Base-by-base conservation (phyloP, 2,888 invertebrate species). In the Bugulina stolonifera region DNA sequence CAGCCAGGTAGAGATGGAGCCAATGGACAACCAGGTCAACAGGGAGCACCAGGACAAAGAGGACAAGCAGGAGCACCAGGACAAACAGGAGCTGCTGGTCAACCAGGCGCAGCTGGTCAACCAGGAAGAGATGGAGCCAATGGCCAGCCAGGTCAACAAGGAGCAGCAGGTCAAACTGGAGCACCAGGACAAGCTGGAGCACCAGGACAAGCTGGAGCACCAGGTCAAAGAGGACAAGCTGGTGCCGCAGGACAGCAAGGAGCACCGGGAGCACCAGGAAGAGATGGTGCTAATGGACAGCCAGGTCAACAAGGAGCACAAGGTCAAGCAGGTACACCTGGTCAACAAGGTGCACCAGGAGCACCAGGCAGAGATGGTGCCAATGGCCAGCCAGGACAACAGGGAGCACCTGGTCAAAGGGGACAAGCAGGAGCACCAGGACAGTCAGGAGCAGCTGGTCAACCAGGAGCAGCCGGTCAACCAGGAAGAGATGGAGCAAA, bases 1-100 rank as follows among this genome's bases (percentile, higher is more conserved):
- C 34, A 43, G 1, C 69, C 64, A 64, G 64, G 64, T 14, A 32
- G 29, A 29, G 34, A 64, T 64, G 64, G 64, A 32, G n/a, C 25
- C 3, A n/a, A 5, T 57, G 57, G 57, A 5, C 57, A 57, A 10
- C 64, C 64, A 25, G 64, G 64, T 14, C 64, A 64, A 34, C 32
- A 27, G 2, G 64, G 64, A 14, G 27, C 25, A 22, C 29, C 27
- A 64, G 64, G 64, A 64, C 64, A 64, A 64, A 25, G 32, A 29
- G 64, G 64, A 10, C 55, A 55, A 55, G 25, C n/a, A 14, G 55
- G 64, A 32, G 64, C 22, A 64, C 27, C 32, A 32, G 64, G 64
- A 64, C 64, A 64, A 32, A 10, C 27, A 32, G 64, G 64, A 29
- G 27, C 64, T 14, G 29, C 64, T 64, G 64, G 64, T 2, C 64